Evolutionary conservation across 2,888 invertebrate genomes (phyloP).

Genomic region (Caenorhabditis sp.): DNA sequence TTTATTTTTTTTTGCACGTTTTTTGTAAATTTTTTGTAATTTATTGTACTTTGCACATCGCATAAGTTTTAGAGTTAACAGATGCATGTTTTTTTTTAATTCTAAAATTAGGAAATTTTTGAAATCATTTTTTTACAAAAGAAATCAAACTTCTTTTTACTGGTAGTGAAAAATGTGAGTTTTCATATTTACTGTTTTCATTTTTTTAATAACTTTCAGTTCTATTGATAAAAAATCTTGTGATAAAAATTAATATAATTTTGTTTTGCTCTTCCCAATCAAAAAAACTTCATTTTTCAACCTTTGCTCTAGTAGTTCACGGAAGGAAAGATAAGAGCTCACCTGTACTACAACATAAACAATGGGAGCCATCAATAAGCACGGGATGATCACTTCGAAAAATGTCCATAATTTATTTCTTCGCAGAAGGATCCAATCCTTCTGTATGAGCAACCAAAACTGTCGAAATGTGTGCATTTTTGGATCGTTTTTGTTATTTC

Average conservation of each 20-base stretch:
- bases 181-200: too few relatives aligned
- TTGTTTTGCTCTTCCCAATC: too few relatives aligned
- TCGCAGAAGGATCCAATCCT: constrained; percentile 60
- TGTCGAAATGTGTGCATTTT: constrained; percentile 29
- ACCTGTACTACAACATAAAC: constrained; percentile 55
- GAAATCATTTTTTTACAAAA: too few relatives aligned
- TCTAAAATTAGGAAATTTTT: too few relatives aligned
- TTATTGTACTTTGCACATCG: not conserved
- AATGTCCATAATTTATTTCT: constrained; percentile 61
- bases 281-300: not conserved
- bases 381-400: constrained; percentile 58
- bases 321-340: constrained; percentile 9
- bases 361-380: constrained; percentile 52
- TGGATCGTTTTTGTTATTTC: not conserved
- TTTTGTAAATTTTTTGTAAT: not conserved
- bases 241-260: too few relatives aligned
- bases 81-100: too few relatives aligned
- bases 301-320: too few relatives aligned
- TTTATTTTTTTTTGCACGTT: not conserved
- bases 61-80: too few relatives aligned
- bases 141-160: too few relatives aligned
- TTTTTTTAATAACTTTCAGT: too few relatives aligned
- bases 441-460: constrained; percentile 55
- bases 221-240: too few relatives aligned
- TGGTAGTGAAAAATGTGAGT: too few relatives aligned